A percentile compares a stretch with the other conserved stretches of the same genome.
Conservation (phyloP, 2,888 invertebrate species). For the Ornithoptera priamus region DNA sequence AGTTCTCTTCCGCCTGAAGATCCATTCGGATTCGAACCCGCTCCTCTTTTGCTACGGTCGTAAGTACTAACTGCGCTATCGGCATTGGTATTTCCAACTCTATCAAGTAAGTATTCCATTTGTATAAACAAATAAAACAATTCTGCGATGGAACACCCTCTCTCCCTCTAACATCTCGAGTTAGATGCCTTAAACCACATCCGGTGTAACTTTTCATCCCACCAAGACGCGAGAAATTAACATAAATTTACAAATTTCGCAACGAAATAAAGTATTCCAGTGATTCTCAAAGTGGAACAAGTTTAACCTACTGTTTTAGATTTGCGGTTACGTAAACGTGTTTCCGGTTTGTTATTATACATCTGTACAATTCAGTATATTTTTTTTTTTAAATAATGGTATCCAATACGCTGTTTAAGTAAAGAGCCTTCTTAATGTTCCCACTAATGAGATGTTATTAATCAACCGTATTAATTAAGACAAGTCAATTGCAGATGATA, state of each 20-base stretch:
- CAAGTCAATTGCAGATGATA: too few species aligned
- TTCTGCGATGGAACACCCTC: slow-evolving; percentile 22
- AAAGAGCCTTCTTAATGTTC: too few species aligned
- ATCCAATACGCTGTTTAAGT: too few species aligned
- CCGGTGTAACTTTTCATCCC: slow-evolving; percentile 59
- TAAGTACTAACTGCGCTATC: too few species aligned
- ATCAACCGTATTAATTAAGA: too few species aligned
- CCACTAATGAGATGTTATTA: too few species aligned
- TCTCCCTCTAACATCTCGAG: slow-evolving; percentile 30
- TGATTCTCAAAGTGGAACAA: slow-evolving; percentile 17
- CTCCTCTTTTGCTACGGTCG: too few species aligned
- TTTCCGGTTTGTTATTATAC: too few species aligned
- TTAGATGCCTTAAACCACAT: slow-evolving; percentile 34
- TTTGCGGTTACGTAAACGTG: neutral
- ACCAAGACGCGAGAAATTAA: slow-evolving; percentile 76
- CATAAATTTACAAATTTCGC: slow-evolving; percentile 79
- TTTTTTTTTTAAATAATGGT: too few species aligned
- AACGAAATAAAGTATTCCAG: slow-evolving; percentile 67
- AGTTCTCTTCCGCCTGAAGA: too few species aligned
- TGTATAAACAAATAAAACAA: slow-evolving; percentile 10
- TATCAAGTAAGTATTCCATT: slow-evolving; percentile 6
- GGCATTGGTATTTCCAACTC: neutral
- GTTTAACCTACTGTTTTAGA: neutral
- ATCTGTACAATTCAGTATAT: too few species aligned
- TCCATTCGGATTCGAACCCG: too few species aligned